These are phyloP conservation scores for Brachionus manjavacas DNA, from an alignment of 1,140 invertebrate species.

Conservation along the genomic window DNA sequence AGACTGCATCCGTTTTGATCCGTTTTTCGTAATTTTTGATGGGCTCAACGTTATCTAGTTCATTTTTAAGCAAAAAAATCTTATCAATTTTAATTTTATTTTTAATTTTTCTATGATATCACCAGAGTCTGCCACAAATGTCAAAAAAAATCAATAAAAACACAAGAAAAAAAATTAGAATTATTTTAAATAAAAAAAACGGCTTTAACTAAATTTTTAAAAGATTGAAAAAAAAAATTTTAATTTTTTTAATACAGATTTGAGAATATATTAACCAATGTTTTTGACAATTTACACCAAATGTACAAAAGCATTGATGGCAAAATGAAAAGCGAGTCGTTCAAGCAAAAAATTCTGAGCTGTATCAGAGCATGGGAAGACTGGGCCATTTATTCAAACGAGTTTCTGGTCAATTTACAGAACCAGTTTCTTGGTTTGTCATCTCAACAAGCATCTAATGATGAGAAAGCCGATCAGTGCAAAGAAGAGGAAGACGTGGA, in stretches of 20 bases:
- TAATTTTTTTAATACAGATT: too few relatives aligned
- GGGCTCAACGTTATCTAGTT: too few relatives aligned
- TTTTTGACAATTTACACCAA: slow-evolving; percentile 77
- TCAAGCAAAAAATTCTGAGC: slow-evolving; percentile 76
- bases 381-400: slow-evolving; percentile 89
- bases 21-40: too few relatives aligned
- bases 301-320: slow-evolving; percentile 75
- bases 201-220: too few relatives aligned
- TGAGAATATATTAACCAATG: slow-evolving; percentile 75
- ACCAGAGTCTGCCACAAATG: too few relatives aligned
- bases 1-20: too few relatives aligned
- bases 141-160: too few relatives aligned
- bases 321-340: slow-evolving; percentile 41
- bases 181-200: too few relatives aligned
- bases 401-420: slow-evolving; percentile 81
- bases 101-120: too few relatives aligned
- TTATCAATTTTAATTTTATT: too few relatives aligned
- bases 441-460: neutral
- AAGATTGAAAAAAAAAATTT: too few relatives aligned
- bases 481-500: slow-evolving; percentile 30
- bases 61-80: too few relatives aligned
- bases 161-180: neutral
- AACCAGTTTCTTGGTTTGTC: slow-evolving; percentile 78
- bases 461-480: neutral
- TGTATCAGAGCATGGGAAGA: slow-evolving; percentile 96